phyloP scores from a whole-genome alignment of 2,797 vertebrate species.

The Acanthis flammea region DNA sequence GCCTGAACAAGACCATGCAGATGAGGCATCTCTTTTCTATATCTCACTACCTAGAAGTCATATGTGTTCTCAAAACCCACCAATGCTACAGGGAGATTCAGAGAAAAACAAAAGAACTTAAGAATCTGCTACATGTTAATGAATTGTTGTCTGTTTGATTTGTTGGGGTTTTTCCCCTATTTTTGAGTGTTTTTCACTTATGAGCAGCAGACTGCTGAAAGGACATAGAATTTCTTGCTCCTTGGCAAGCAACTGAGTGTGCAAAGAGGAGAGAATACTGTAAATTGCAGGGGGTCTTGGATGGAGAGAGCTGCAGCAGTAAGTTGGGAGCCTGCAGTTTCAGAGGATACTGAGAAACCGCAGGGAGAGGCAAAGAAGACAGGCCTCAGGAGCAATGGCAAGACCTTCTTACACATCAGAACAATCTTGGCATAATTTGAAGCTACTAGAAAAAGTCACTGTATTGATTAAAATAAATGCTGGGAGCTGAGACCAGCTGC shows the following conservation, averaged over 20 bases:
- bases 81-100: neutral
- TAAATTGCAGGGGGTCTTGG: neutral
- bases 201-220: neutral
- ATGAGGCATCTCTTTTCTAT: neutral
- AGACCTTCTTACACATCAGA: neutral
- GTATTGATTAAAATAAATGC: neutral
- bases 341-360: neutral
- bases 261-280: neutral
- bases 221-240: neutral
- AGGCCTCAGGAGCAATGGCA: neutral
- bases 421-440: neutral
- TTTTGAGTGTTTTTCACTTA: neutral
- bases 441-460: neutral
- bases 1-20: neutral
- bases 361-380: neutral
- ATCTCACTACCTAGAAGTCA: neutral
- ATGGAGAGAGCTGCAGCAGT: neutral
- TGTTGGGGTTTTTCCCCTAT: accelerated
- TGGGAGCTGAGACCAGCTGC: neutral
- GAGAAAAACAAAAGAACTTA: neutral
- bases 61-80: neutral
- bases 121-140: accelerated
- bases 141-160: neutral
- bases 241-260: neutral
- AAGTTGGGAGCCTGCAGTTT: neutral